These are phyloP conservation scores for Tupaia tana DNA, from an alignment of 2,113 vertebrate genomes.

Conservation along the genomic window DNA sequence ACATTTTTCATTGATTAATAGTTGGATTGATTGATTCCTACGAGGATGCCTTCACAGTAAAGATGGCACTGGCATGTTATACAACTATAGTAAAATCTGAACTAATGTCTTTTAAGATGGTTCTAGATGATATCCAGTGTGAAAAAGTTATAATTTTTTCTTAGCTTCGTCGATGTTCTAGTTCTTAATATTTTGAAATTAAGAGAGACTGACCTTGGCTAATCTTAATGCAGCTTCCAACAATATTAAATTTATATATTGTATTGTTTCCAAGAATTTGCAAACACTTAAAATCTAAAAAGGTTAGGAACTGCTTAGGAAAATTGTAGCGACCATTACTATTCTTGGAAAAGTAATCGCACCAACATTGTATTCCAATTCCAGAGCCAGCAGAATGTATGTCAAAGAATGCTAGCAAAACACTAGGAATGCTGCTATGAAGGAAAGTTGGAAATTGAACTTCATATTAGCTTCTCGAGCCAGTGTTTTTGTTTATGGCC, in stretches of 20 bases:
- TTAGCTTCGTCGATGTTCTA: neutral
- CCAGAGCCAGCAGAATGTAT: neutral
- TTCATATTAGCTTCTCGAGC: constrained; percentile 35
- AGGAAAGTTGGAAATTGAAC: constrained; percentile 54
- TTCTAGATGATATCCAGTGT: neutral
- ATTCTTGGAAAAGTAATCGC: constrained; percentile 56
- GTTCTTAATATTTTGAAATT: constrained; percentile 40
- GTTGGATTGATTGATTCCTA: neutral
- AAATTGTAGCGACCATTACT: constrained; percentile 37
- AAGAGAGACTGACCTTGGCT: constrained; percentile 39
- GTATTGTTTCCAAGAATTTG: constrained; percentile 63
- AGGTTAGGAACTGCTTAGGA: constrained; percentile 42
- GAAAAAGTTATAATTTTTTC: neutral
- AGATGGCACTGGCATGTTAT: neutral
- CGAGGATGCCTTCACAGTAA: neutral
- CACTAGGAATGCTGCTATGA: neutral
- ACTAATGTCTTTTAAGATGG: constrained; percentile 28
- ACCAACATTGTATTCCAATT: constrained; percentile 36
- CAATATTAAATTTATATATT: constrained; percentile 37
- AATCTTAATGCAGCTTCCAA: constrained; percentile 39
- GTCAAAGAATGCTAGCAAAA: neutral
- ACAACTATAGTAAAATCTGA: neutral
- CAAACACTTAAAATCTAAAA: constrained; percentile 32
- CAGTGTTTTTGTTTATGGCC: constrained; percentile 13
- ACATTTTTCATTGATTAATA: neutral